Evolutionary conservation across 1,140 invertebrate genomes (phyloP), one percentile per base, ranked within the genome.

Genomic region (Pseudomyrmex sp.): DNA sequence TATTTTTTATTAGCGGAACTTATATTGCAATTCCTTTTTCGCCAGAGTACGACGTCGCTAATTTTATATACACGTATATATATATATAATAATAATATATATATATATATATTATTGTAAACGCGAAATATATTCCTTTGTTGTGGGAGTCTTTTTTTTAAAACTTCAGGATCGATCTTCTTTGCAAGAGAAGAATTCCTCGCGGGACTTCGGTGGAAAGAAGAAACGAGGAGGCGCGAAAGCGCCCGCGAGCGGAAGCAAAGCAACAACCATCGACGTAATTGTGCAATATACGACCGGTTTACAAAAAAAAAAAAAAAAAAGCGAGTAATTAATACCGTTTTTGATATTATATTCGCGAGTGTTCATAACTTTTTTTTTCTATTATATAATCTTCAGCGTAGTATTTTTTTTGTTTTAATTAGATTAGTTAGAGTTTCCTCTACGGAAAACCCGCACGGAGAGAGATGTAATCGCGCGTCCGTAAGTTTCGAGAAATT

Each of bases 61-160:
- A 91, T 91, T 92, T 91, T 91, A 85, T 90, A 91, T 89, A 75
- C 76, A 83, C 54, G 72, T 85, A 62, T 66, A 46, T 35, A 35
- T 35, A 35, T 35, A 35, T 35, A 35, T 35, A 35, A 35, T 35
- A 35, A 35, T 35, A 35, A 35, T 35, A 35, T 26, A 35, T 35
- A 35, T 26, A 35, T 35, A 35, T 35, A 35, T 82, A 77, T 66
- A 82, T 74, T 86, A 70, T 70, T 59, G 61, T 58, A 63, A n/a
- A 50, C 35, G 35, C 35, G 35, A 35, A 35, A 79, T 35, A 59
- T 59, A 48, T 69, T 74, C 58, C 61, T 62, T 85, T n/a, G 44
- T 50, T 63, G 48, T 9, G 56, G 18, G n/a, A 12, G 59, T 15
- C 26, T 46, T 74, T 18, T 18, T 18, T 35, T 35, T 35, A 35